phyloP scores from a whole-genome alignment of 2,113 vertebrate genomes.

The Atractosteus spatula region DNA sequence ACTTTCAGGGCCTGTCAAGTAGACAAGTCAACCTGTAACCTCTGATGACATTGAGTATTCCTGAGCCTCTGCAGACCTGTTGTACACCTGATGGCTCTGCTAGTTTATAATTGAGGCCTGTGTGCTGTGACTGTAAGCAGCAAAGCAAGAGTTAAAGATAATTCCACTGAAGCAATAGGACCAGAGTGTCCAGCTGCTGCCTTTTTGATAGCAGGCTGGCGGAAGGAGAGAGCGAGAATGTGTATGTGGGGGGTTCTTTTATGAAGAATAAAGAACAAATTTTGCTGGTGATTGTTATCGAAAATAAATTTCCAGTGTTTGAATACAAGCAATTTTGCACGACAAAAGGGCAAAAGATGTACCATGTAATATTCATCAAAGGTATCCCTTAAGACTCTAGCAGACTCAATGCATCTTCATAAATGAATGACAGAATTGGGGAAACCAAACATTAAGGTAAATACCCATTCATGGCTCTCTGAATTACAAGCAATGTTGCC shows the following conservation, averaged over 20 bases:
- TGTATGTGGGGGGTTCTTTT: conserved; percentile 29
- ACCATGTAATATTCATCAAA: conserved; percentile 67
- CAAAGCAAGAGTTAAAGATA: no score
- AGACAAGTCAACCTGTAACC: no score
- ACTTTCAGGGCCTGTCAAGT: no score
- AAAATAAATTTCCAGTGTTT: conserved; percentile 46
- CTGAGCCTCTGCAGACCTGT: no score
- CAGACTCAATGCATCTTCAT: conserved; percentile 46
- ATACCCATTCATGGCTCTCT: conserved; percentile 29
- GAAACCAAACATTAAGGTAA: conserved; percentile 47
- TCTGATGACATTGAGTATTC: no score
- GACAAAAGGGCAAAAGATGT: conserved; percentile 51
- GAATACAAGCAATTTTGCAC: conserved; percentile 55
- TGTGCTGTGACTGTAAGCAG: no score
- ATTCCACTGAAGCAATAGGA: no score
- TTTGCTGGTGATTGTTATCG: conserved; percentile 51
- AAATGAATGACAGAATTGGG: conserved; percentile 47
- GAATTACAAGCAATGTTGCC: conserved; percentile 38
- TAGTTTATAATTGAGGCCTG: no score
- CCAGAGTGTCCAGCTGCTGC: conserved; percentile 25
- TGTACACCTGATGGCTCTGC: no score
- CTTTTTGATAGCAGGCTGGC: conserved; percentile 28
- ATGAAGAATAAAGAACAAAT: conserved; percentile 47
- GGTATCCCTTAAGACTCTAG: conserved; percentile 43
- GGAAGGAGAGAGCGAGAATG: conserved; percentile 32